A percentile compares a stretch with the other conserved stretches of the same genome.
Evolutionary conservation across 2,797 vertebrate genomes (phyloP).

Genomic region (Denticeps clupeoides): DNA sequence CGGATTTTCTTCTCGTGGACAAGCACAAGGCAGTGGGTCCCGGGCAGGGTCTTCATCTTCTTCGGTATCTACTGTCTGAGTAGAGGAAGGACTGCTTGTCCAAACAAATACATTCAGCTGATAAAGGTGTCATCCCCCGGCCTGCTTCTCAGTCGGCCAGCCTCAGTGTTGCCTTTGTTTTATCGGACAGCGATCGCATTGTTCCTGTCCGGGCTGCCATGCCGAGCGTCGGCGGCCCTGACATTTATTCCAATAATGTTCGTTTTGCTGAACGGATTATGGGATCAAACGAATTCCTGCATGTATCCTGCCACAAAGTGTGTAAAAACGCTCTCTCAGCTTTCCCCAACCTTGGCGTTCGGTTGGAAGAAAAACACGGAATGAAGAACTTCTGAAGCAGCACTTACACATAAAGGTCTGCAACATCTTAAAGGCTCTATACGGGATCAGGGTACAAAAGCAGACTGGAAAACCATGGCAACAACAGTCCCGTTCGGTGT

Average conservation of each 20-base stretch:
- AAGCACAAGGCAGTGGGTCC: no score
- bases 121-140: conserved; percentile 1
- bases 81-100: not conserved
- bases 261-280: not conserved
- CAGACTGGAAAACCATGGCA: conserved; percentile 13
- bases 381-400: no score
- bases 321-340: no score
- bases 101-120: not conserved
- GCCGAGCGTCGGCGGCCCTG: conserved; percentile 5
- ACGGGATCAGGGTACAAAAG: conserved; percentile 1
- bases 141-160: not conserved
- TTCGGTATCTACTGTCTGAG: not conserved
- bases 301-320: no score
- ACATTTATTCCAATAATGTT: not conserved
- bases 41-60: no score
- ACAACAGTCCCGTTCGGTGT: conserved; percentile 6
- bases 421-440: no score
- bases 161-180: not conserved
- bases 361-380: no score
- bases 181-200: not conserved
- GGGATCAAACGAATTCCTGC: not conserved
- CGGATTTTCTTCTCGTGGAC: no score
- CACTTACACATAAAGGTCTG: no score
- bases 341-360: no score
- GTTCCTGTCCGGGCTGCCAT: not conserved